Evolutionary conservation across 2,113 vertebrate species (phyloP).

Genomic region (Sprattus sprattus): DNA sequence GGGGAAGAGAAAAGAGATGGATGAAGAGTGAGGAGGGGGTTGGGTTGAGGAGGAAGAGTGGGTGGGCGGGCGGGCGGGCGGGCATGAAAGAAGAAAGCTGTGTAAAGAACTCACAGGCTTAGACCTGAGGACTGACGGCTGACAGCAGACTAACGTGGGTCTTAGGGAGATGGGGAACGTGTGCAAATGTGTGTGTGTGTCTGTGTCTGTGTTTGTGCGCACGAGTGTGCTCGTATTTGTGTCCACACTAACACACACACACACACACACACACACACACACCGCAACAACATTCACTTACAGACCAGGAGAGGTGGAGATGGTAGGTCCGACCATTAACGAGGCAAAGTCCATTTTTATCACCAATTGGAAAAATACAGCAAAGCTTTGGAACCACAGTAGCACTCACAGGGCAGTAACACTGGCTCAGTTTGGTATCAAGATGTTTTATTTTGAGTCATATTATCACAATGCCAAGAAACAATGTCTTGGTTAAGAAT

Average conservation of each 20-base stretch:
- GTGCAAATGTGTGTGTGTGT: constrained; percentile 2
- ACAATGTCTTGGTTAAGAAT: background rate
- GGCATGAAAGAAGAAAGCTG: background rate
- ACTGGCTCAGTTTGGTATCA: too few relatives aligned
- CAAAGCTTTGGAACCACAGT: background rate
- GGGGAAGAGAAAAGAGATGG: too few relatives aligned
- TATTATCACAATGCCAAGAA: background rate
- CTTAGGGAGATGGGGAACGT: background rate
- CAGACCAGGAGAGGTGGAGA: too few relatives aligned
- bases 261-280: too few relatives aligned
- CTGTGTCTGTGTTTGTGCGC: background rate
- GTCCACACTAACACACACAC: too few relatives aligned
- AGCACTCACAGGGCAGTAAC: too few relatives aligned
- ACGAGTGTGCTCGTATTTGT: background rate
- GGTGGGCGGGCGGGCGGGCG: background rate
- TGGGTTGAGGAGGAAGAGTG: background rate
- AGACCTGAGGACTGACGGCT: background rate
- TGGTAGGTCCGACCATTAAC: background rate
- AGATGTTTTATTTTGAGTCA: background rate
- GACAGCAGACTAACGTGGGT: background rate
- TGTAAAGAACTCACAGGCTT: background rate
- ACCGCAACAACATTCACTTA: too few relatives aligned
- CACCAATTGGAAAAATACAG: background rate
- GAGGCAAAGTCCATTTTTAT: background rate
- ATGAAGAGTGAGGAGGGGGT: background rate